A percentile compares a stretch with the other conserved stretches of the same genome.
Conservation (phyloP, 35 echinoderm and acorn worm genomes). For the Apostichopus californicus region DNA sequence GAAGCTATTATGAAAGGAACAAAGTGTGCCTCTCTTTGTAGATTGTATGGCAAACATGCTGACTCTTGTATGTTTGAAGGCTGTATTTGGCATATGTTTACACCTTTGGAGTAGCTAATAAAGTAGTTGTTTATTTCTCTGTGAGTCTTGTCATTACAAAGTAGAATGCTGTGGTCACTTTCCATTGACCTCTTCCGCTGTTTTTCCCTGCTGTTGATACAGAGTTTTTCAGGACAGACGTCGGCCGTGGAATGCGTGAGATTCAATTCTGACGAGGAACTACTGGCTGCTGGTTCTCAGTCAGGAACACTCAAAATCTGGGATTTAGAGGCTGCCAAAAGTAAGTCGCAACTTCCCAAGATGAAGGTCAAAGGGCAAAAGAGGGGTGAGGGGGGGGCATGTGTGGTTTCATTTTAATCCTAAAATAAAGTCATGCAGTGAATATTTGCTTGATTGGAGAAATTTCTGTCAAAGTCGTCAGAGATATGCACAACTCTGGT, state of each 20-base stretch:
- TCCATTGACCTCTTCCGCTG: background rate
- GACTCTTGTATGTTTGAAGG: background rate
- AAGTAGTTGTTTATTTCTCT: background rate
- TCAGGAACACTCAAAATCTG: conserved; percentile 94
- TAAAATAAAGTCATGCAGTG: too few species aligned
- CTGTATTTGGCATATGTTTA: background rate
- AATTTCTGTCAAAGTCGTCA: too few species aligned
- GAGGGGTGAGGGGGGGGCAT: too few species aligned
- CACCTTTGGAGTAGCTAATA: background rate
- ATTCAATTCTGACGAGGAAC: conserved; percentile 85
- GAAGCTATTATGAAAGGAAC: background rate
- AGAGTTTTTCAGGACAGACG: conserved; percentile 96
- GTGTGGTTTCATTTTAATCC: too few species aligned
- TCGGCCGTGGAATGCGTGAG: conserved; percentile 86
- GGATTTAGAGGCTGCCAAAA: conserved; percentile 97
- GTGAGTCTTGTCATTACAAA: background rate
- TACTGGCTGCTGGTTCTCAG: conserved; percentile 87
- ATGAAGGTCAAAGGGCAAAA: too few species aligned
- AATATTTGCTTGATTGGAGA: too few species aligned
- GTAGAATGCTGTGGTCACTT: background rate
- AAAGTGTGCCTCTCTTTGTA: too few species aligned
- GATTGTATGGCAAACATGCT: too few species aligned
- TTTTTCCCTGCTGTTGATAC: background rate
- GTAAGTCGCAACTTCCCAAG: conserved; percentile 50
- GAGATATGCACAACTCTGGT: too few species aligned